A percentile compares a stretch with the other conserved stretches of the same genome.
Conservation (phyloP, 2,797 vertebrate genomes). For the Sebastolobus alascanus region DNA sequence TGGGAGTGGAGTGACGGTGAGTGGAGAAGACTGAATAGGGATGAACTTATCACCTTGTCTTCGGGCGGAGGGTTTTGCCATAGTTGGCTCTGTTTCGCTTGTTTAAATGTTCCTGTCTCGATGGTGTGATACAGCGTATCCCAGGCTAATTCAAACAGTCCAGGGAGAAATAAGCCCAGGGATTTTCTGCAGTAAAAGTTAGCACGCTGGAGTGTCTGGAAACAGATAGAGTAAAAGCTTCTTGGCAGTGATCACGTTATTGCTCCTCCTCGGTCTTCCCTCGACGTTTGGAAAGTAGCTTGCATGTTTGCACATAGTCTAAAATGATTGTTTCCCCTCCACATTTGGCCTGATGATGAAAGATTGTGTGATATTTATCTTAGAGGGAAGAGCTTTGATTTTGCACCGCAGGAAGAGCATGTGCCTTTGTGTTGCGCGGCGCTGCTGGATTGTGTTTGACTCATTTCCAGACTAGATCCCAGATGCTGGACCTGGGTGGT, state of each 20-base stretch:
- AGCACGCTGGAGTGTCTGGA: conserved; percentile 17
- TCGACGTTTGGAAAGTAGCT: conserved; percentile 47
- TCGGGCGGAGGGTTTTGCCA: conserved; percentile 26
- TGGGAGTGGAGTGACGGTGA: conserved; percentile 60
- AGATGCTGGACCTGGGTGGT: conserved; percentile 72
- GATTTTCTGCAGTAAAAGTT: conserved; percentile 44
- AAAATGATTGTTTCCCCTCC: conserved; percentile 59
- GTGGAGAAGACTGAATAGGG: conserved; percentile 45
- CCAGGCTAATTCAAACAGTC: conserved; percentile 42
- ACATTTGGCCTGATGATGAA: conserved; percentile 50
- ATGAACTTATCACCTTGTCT: conserved; percentile 57
- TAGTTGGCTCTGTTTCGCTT: conserved; percentile 37
- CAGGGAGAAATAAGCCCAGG: conserved; percentile 44
- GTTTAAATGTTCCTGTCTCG: conserved; percentile 62
- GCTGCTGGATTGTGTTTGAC: conserved; percentile 31
- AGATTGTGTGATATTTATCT: conserved; percentile 63
- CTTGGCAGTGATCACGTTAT: conserved; percentile 36
- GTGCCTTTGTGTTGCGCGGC: conserved; percentile 44
- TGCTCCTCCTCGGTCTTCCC: conserved; percentile 40
- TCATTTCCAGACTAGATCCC: conserved; percentile 51
- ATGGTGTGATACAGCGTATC: conserved; percentile 55
- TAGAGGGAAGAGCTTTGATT: conserved; percentile 57
- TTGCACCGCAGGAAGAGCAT: conserved; percentile 53
- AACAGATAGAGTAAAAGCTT: conserved; percentile 35
- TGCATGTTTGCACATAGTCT: conserved; percentile 32